A percentile compares a stretch with the other conserved stretches of the same genome.
phyloP scores from a whole-genome alignment of 1,140 invertebrate genomes.

The Popillia japonica region DNA sequence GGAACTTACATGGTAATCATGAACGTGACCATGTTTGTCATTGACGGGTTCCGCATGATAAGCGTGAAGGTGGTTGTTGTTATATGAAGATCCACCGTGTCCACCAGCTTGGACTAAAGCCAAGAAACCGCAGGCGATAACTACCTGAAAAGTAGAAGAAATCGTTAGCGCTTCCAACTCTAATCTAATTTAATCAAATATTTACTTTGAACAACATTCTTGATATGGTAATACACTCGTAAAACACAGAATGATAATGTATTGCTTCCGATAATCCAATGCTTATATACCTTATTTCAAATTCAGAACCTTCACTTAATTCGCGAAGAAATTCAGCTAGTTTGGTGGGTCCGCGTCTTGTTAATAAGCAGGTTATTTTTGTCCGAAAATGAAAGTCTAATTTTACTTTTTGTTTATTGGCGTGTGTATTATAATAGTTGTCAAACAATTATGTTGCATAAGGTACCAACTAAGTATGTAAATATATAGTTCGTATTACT shows the following conservation, averaged over 20 bases:
- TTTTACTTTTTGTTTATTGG: neutral
- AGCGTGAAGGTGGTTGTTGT: neutral
- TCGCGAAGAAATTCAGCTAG: neutral
- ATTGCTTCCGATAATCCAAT: neutral
- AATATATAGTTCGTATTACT: neutral
- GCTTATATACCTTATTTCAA: slow-evolving; percentile 4
- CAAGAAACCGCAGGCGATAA: neutral
- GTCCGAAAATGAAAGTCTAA: neutral
- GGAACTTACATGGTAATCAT: slow-evolving; percentile 39
- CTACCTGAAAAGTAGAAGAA: neutral
- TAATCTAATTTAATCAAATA: neutral
- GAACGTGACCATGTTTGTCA: slow-evolving; percentile 28
- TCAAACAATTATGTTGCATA: neutral
- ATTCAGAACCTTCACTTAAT: neutral
- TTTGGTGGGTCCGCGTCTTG: neutral
- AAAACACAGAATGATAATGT: neutral
- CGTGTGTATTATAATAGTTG: neutral
- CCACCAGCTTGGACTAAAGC: neutral
- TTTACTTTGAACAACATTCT: slow-evolving; percentile 17
- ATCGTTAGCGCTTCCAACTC: neutral
- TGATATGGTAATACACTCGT: neutral
- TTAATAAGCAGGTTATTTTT: too few relatives aligned
- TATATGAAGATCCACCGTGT: neutral
- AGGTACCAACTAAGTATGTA: neutral
- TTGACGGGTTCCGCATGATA: neutral